Base-by-base conservation (phyloP, 2,888 invertebrate species). In the Limulus polyphemus region DNA sequence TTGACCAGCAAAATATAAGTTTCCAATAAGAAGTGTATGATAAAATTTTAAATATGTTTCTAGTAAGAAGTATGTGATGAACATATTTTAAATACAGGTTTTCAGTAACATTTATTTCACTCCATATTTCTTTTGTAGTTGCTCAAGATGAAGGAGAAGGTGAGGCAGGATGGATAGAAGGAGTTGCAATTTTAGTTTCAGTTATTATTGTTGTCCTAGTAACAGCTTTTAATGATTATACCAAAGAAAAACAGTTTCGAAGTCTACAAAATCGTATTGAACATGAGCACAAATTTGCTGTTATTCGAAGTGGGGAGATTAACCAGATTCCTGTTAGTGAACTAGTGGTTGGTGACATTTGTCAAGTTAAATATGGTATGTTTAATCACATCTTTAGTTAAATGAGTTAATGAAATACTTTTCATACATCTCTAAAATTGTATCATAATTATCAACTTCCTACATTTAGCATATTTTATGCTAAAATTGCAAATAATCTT, bases 151-250 rank as follows among this genome's bases (percentile, higher is more conserved):
- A 77, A 59, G 89, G 90, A 70, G 97, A 98, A 77, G 75, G 76
- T 54, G 88, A 92, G 77, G 94, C 97, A 76, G 95, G 94, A 72
- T 99, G 98, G 98, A 99, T 99, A 77, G 98, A 99, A 82, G 98
- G 98, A 76, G 84, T 93, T 76, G 98, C 99, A 77, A 99, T 99
- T 79, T 84, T 99, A 79, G 89, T 97, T 80, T 97, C 98, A 74
- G 99, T 99, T 76, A 89, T 95, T 78, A 95, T 97, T 77, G 97
- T 98, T 79, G 98, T 99, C 71, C 83, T 99, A 81, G 98, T 99
- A 73, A 99, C 98, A 77, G 98, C 98, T 74, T 94, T 98, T 81
- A 99, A 99, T 83, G 98, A 99, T 83, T 99, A 95, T 81, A 91
- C 94, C 74, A 99, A 99, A 83, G 99, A 99, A 81, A 85, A 94